Percentiles rank a stretch among this genome's conserved stretches.
phyloP scores from a whole-genome alignment of 1,140 invertebrate genomes.

The Cydia strobilella region DNA sequence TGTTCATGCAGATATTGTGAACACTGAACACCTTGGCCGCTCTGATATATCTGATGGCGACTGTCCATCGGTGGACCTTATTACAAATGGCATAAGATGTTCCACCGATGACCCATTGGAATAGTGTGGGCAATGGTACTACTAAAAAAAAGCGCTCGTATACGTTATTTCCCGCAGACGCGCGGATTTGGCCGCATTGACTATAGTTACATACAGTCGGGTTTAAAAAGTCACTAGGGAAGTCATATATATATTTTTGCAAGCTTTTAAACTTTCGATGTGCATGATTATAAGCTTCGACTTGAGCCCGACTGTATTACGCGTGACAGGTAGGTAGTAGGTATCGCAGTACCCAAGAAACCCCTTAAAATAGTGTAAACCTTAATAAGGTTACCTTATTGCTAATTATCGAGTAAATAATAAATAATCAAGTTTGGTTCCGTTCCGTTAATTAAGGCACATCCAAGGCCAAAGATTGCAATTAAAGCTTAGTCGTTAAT shows the following conservation, averaged over 20 bases:
- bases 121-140: no score
- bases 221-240: neutral
- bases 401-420: conserved; percentile 27
- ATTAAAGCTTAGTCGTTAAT: conserved; percentile 67
- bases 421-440: conserved; percentile 71
- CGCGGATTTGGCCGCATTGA: no score
- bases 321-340: neutral
- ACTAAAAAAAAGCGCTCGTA: no score
- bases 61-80: no score
- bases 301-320: neutral
- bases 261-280: neutral
- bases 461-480: conserved; percentile 65
- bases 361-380: neutral
- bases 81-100: no score
- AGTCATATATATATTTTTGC: neutral
- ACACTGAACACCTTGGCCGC: no score
- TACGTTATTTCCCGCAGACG: no score
- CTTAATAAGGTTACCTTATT: no score
- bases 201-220: neutral
- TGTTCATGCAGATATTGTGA: no score
- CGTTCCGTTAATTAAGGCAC: conserved; percentile 75
- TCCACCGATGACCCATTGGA: no score
- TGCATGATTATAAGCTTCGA: neutral
- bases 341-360: neutral
- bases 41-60: no score